Base-by-base conservation (phyloP, 2,797 vertebrate genomes). In the Apogon hyalosoma region DNA sequence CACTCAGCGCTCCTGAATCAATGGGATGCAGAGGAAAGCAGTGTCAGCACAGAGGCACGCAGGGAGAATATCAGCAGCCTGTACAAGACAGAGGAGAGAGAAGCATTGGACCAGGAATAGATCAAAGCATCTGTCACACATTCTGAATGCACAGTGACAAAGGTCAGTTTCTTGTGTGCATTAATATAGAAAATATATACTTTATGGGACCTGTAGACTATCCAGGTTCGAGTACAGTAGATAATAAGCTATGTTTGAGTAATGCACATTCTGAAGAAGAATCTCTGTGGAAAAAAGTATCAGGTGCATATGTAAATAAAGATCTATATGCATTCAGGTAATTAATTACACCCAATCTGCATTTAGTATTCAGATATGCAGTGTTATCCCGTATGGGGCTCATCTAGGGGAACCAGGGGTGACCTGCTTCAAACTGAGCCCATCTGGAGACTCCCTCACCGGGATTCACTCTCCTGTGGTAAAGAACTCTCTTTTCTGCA, bases 1-100 rank as follows among this genome's bases (percentile, higher is more conserved):
- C 94, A 95, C 81, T 81, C 80, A 83, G 75, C 58, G 75, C 86
- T 89, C 75, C 81, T 77, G 90, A 92, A 93, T 94, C 89, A 89
- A 93, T 92, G 90, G 84, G 87, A 85, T 87, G 89, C 86, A 83
- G 84, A 91, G 86, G 87, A 92, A 91, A 91, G 92, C 92, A 86
- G 88, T 88, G 88, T 92, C 90, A 89, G 90, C 87, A 90, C 76
- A 59, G 67, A 82, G 52, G 85, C 82, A 88, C 72, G 77, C 77
- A 61, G 66, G 40, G 72, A 89, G 87, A 88, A 88, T 85, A 89
- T 76, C 75, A 85, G 79, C 75, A 82, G 79, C 52, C 63, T 19
- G 63, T 60, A 72, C 72, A 65, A 86, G 86, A 47, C 52, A 19
- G 63, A 73, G 77, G 51, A 80, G 66, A 75, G 69, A 86, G 73